Conservation (phyloP, 2,888 invertebrate species). For the Neocrepidodera transversa region DNA sequence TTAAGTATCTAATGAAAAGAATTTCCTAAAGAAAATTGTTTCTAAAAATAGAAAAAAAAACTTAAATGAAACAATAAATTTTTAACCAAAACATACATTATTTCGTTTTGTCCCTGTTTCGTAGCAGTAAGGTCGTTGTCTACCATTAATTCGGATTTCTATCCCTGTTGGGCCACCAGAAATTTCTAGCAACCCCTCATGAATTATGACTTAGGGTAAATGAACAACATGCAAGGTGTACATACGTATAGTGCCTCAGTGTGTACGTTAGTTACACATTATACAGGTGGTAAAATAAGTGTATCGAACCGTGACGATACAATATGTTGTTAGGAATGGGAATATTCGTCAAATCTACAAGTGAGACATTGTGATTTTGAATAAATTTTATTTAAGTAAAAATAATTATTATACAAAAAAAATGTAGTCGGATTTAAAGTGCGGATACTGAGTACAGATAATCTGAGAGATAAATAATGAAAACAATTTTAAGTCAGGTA, state of each 20-base stretch:
- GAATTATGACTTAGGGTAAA: constrained; percentile 25
- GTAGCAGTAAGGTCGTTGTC: constrained; percentile 19
- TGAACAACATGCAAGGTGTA: constrained; percentile 31
- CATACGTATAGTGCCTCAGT: constrained; percentile 6
- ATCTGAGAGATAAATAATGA: too few species aligned
- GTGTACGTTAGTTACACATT: constrained; percentile 3
- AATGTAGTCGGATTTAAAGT: too few species aligned
- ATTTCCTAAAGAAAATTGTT: too few species aligned
- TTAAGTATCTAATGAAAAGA: too few species aligned
- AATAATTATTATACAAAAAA: too few species aligned
- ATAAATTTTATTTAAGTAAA: neutral
- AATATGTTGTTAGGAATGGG: constrained; percentile 2
- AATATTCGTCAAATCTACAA: constrained; percentile 6
- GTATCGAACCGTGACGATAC: constrained; percentile 10
- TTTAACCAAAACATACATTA: neutral
- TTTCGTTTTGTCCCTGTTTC: neutral
- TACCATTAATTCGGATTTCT: constrained; percentile 17
- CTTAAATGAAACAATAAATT: neutral
- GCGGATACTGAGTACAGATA: too few species aligned
- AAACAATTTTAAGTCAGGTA: too few species aligned
- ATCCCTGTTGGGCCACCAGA: constrained; percentile 15
- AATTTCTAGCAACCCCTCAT: constrained; percentile 28
- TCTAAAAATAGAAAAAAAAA: neutral
- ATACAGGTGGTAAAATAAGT: constrained; percentile 27
- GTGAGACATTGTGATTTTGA: neutral